Conservation (phyloP, 1,140 invertebrate species). For the Achatina immaculata region DNA sequence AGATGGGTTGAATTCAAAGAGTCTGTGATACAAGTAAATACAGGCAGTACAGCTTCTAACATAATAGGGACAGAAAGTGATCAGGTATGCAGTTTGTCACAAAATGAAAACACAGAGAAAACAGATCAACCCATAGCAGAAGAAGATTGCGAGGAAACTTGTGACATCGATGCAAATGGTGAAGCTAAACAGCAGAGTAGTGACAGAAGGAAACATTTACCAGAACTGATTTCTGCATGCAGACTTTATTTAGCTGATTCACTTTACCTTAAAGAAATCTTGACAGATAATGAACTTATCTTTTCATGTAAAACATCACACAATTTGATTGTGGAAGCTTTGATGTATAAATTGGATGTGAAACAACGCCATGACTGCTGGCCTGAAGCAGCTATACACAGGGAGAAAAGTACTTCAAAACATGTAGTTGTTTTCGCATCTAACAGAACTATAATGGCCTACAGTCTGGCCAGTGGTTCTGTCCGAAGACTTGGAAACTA, state of each 20-base stretch:
- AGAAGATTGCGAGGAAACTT: no score
- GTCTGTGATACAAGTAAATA: no score
- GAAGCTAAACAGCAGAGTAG: neutral
- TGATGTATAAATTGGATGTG: neutral
- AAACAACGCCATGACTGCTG: neutral
- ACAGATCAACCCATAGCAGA: no score
- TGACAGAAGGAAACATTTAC: neutral
- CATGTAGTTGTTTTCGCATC: neutral
- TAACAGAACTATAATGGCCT: neutral
- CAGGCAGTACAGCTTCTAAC: no score
- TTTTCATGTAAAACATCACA: neutral
- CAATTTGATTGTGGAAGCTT: neutral
- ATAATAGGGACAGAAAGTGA: no score
- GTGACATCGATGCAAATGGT: no score
- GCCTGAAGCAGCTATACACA: neutral
- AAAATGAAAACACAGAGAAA: no score
- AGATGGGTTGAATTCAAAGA: neutral
- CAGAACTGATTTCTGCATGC: neutral
- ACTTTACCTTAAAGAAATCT: neutral
- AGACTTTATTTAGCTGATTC: neutral
- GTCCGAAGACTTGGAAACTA: neutral
- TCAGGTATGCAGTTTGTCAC: no score
- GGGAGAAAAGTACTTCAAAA: neutral
- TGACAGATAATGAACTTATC: neutral
- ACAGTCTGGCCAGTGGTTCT: neutral